Percentiles rank a stretch among this genome's conserved stretches.
Evolutionary conservation across 1,140 invertebrate species (phyloP).

Genomic region (Drosophila auraria): DNA sequence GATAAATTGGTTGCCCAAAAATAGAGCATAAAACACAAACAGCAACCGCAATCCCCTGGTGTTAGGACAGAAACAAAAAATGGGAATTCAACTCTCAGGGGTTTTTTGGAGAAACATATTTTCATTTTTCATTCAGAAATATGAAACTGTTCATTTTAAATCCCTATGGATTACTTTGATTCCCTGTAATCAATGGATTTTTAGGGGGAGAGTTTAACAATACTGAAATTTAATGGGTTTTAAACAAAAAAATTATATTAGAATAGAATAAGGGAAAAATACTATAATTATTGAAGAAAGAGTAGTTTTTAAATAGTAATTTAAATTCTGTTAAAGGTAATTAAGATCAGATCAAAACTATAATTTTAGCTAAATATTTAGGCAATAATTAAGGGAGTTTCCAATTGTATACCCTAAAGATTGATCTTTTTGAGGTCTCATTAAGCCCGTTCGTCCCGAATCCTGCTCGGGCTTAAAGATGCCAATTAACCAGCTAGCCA

Average conservation of each 20-base stretch:
- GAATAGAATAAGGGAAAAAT: too few relatives aligned
- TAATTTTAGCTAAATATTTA: background rate
- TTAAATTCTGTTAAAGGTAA: too few relatives aligned
- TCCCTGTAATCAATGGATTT: background rate
- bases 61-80: background rate
- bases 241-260: background rate
- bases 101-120: background rate
- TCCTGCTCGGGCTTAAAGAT: too few relatives aligned
- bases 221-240: background rate
- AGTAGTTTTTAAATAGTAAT: too few relatives aligned
- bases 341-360: background rate
- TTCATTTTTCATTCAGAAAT: background rate
- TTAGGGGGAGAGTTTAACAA: background rate
- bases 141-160: background rate
- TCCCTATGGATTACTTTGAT: background rate
- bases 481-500: slow-evolving; percentile 1
- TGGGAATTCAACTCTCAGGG: background rate
- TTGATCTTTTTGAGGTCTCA: background rate
- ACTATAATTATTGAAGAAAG: too few relatives aligned
- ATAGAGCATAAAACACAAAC: background rate
- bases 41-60: background rate
- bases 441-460: background rate
- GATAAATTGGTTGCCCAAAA: background rate
- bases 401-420: too few relatives aligned
- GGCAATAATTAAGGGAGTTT: background rate